Conservation (phyloP, 2,797 vertebrate genomes). For the Threskiornis aethiopicus region DNA sequence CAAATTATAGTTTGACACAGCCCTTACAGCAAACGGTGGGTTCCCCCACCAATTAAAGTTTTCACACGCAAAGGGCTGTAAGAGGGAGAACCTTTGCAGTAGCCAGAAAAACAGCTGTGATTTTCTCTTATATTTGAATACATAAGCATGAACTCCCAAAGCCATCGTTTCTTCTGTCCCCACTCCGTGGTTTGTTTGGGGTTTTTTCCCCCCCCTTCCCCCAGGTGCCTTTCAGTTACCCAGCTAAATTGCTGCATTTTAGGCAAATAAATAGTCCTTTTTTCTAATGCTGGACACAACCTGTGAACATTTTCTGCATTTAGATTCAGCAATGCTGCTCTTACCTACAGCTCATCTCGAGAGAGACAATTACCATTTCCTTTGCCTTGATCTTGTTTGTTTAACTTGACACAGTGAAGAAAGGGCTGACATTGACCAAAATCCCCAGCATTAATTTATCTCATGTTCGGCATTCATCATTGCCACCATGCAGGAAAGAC, state of each 20-base stretch:
- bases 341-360: conserved; percentile 87
- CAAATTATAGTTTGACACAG: not conserved
- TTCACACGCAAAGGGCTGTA: not conserved
- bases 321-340: conserved; percentile 79
- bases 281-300: conserved; percentile 77
- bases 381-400: conserved; percentile 97
- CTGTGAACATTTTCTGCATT: conserved; percentile 79
- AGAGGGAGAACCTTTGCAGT: not conserved
- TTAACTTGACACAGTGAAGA: conserved; percentile 98
- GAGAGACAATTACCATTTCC: conserved; percentile 94
- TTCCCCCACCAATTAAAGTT: accelerated
- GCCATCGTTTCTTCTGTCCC: not conserved
- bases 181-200: accelerated
- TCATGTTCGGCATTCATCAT: conserved; percentile 98
- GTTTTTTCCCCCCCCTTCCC: not conserved
- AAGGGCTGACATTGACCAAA: conserved; percentile 97
- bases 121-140: not conserved
- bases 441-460: conserved; percentile 96
- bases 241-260: conserved; percentile 41
- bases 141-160: not conserved
- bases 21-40: not conserved
- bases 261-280: conserved; percentile 61
- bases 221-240: not conserved
- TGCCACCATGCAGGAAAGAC: conserved; percentile 83
- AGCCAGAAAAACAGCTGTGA: not conserved